Percentiles rank a stretch among this genome's conserved stretches.
Conservation (phyloP, 2,797 vertebrate species). For the Tragelaphus oryx region DNA sequence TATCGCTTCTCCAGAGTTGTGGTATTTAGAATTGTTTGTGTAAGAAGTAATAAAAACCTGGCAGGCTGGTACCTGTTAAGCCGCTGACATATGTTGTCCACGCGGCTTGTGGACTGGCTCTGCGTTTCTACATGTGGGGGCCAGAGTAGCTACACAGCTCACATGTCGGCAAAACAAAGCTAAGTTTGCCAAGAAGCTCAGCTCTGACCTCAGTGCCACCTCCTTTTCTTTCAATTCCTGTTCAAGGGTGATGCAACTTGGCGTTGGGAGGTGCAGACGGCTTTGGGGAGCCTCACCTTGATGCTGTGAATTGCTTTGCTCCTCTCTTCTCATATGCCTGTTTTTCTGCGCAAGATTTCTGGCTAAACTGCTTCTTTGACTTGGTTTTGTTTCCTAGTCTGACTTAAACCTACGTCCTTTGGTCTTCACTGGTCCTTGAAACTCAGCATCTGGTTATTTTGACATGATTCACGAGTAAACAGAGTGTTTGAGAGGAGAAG, state of each 20-base stretch:
- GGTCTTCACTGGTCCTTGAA: not conserved
- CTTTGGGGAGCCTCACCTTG: not conserved
- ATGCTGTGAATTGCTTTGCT: not conserved
- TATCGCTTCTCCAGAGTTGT: conserved; percentile 46
- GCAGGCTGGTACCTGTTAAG: conserved; percentile 32
- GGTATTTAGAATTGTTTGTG: conserved; percentile 53
- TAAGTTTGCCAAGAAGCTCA: not conserved
- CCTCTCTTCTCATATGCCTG: not conserved
- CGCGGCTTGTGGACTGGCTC: not conserved
- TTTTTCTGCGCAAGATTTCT: not conserved
- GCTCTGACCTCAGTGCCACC: not conserved
- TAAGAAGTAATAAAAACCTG: conserved; percentile 56
- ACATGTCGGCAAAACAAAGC: not conserved
- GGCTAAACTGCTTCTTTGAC: not conserved
- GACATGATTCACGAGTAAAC: not conserved
- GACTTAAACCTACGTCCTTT: not conserved
- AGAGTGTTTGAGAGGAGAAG: not conserved
- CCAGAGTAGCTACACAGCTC: not conserved
- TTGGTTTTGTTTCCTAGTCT: conserved; percentile 25
- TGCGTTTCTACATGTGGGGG: not conserved
- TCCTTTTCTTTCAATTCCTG: not conserved
- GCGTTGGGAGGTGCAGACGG: not conserved
- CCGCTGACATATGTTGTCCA: not conserved
- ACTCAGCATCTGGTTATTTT: not conserved
- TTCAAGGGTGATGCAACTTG: not conserved